Percentiles rank a stretch among this genome's conserved stretches.
Conservation (phyloP, 2,113 vertebrate species). For the Solea solea region DNA sequence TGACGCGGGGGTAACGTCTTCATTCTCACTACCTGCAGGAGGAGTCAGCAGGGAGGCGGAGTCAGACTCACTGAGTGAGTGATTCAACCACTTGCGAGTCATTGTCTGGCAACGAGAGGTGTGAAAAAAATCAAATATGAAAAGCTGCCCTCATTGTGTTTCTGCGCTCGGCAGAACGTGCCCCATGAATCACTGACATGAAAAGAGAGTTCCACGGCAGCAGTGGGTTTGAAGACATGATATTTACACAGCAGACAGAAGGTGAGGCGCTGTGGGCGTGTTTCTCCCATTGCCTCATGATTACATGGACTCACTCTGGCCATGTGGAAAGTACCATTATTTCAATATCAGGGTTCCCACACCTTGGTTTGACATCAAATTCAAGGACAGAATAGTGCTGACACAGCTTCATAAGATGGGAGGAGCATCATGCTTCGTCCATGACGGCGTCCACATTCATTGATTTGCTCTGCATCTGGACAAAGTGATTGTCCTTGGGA, state of each 20-base stretch:
- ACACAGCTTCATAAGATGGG: no score
- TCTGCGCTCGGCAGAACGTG: neutral
- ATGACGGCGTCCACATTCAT: no score
- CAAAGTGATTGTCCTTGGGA: no score
- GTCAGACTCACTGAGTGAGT: neutral
- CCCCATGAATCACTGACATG: neutral
- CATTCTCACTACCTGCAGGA: neutral
- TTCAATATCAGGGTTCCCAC: no score
- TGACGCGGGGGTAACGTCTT: neutral
- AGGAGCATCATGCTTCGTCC: no score
- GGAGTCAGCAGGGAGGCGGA: neutral
- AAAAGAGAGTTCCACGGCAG: neutral
- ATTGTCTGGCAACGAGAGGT: neutral
- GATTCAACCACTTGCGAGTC: slow-evolving; percentile 4
- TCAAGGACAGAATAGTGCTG: no score
- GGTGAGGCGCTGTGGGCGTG: neutral
- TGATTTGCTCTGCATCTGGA: no score
- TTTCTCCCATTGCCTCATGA: neutral
- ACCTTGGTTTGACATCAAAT: no score
- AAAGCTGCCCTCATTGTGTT: neutral
- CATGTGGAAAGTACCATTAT: no score
- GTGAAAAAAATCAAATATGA: neutral
- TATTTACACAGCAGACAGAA: slow-evolving; percentile 19
- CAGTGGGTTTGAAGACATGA: neutral
- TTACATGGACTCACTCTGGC: neutral